These are phyloP conservation scores for Otocyon megalotis DNA, from an alignment of 2,113 vertebrate genomes.

Conservation along the genomic window DNA sequence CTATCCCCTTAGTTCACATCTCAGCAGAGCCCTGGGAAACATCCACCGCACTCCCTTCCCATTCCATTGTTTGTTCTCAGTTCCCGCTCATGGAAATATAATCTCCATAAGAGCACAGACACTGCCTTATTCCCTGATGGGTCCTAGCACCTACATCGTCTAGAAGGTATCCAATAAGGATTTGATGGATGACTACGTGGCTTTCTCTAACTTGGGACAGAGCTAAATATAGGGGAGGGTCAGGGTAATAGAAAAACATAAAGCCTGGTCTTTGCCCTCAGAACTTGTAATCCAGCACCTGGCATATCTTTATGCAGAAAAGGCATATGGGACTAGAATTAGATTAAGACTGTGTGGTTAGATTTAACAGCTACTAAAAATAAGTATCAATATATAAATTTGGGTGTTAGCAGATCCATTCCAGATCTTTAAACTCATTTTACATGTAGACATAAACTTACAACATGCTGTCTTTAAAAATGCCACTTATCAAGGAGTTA, in stretches of 20 bases:
- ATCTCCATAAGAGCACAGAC: background rate
- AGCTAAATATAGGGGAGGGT: background rate
- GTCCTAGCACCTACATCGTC: background rate
- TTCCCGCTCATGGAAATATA: background rate
- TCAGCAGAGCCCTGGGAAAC: too few relatives aligned
- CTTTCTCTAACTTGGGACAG: background rate
- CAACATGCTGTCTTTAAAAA: slow-evolving; percentile 38
- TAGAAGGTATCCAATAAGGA: accelerated
- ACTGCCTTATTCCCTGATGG: background rate
- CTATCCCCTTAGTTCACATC: background rate
- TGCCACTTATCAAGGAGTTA: background rate
- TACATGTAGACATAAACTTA: slow-evolving; percentile 39
- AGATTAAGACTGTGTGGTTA: background rate
- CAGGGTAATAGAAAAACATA: background rate
- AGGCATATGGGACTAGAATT: background rate
- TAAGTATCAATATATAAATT: slow-evolving; percentile 40
- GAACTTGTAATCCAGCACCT: background rate
- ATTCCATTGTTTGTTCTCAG: background rate
- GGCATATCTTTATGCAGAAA: background rate
- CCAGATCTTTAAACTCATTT: slow-evolving; percentile 56
- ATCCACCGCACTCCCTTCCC: background rate
- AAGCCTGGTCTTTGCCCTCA: background rate
- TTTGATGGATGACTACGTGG: too few relatives aligned
- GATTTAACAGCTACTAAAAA: slow-evolving; percentile 63
- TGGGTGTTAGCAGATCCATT: slow-evolving; percentile 39